These are phyloP conservation scores for Sebastes diaconus DNA, from an alignment of 2,797 vertebrate genomes.

Conservation along the genomic window DNA sequence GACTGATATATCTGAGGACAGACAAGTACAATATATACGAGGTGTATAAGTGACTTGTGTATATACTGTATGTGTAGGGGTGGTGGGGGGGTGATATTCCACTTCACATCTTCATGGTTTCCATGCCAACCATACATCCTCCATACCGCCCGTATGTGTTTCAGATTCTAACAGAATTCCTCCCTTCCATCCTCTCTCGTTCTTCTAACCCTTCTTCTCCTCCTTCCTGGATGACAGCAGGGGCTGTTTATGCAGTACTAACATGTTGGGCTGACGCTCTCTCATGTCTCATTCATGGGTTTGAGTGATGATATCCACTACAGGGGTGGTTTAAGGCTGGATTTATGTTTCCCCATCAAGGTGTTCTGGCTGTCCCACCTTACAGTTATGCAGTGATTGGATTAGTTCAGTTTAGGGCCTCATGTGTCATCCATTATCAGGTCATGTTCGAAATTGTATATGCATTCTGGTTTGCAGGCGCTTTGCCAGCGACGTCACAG, in stretches of 20 bases:
- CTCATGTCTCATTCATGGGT: neutral
- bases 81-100: neutral
- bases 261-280: neutral
- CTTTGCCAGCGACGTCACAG: neutral
- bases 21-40: constrained; percentile 5
- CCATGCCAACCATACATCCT: constrained; percentile 51
- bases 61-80: neutral
- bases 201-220: neutral
- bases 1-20: constrained; percentile 15
- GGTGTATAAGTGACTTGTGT: neutral
- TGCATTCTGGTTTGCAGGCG: neutral
- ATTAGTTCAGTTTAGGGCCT: neutral
- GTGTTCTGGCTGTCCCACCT: neutral
- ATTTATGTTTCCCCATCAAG: neutral
- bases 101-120: constrained; percentile 29
- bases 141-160: neutral
- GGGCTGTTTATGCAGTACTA: neutral
- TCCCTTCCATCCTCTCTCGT: neutral
- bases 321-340: neutral
- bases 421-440: neutral
- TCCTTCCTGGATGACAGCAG: neutral
- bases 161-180: neutral
- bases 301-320: neutral
- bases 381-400: neutral
- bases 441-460: neutral